Evolutionary conservation across 2,113 vertebrate genomes (phyloP).

Genomic region (Chloropsis cyanopogon): DNA sequence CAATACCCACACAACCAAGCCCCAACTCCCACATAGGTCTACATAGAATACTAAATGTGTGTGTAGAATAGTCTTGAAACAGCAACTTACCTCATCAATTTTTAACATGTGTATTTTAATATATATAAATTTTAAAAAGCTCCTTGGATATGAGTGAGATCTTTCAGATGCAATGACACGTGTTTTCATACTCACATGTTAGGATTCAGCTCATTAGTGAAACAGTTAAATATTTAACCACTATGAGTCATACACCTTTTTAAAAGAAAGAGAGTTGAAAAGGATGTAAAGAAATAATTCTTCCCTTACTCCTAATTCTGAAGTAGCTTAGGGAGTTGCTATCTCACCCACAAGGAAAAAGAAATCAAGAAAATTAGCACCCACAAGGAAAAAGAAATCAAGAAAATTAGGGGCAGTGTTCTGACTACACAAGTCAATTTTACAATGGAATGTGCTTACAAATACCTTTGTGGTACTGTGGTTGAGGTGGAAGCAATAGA

Average conservation of each 20-base stretch:
- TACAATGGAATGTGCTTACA: background rate
- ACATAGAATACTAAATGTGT: background rate
- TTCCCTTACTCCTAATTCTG: background rate
- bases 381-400: background rate
- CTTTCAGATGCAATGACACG: background rate
- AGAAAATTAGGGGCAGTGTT: background rate
- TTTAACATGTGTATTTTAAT: accelerated
- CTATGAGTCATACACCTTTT: background rate
- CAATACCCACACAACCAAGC: accelerated
- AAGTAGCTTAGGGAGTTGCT: background rate
- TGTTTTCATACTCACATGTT: background rate
- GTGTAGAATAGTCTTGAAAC: background rate
- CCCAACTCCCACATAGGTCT: background rate
- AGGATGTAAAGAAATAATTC: background rate
- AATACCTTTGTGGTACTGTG: background rate
- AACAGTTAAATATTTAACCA: slow-evolving; percentile 21
- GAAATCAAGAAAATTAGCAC: background rate
- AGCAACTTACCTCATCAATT: background rate
- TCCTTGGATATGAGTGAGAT: background rate
- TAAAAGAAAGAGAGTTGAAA: background rate
- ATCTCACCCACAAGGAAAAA: background rate
- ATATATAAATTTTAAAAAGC: background rate
- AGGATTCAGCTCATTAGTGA: background rate
- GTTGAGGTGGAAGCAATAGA: background rate
- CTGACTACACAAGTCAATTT: background rate